Evolutionary conservation across 2,888 invertebrate genomes (phyloP), one percentile per base, ranked within the genome.

Genomic region (Panorpa germanica): DNA sequence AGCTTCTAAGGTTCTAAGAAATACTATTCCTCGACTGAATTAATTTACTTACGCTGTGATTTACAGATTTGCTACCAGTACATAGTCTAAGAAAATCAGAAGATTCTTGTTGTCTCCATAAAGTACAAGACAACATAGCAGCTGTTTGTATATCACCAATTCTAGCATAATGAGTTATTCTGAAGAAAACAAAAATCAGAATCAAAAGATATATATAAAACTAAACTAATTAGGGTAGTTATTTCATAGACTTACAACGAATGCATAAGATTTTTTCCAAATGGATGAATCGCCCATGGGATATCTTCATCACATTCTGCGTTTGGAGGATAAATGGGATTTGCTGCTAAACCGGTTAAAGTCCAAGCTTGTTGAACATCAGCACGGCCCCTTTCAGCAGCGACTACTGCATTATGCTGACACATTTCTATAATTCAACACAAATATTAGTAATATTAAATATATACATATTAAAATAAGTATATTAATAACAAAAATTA

Each of bases 321-420:
- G 29, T 56, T 55, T 33, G 52, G 42, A 19, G 22, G 12, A n/a
- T 39, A 38, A 7, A 59, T 47, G 0, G 63, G 50, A 2, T 53
- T 53, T 7, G 70, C 68, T 17, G 80, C 70, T 30, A 82, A 57
- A 38, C 76, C 75, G 2, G 83, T 80, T 39, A 90, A 56, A 17
- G 70, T 70, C 91, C 91, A 91, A 23, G 86, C 77, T 51, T 86
- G 83, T 10, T 81, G 72, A 34, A 90, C 55, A 51, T 91, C 91
- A 31, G 66, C 61, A 29, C 88, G 69, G 1, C 81, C 81, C 29
- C 70, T 60, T 4, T 66, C 65, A 8, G 77, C 72, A 4, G 86
- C 83, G 3, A 75, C 63, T 40, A 67, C 66, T 2, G 80, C 75
- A 55, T 93, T 93, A 40, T 65, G 69, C 30, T 69, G 69, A 45